Evolutionary conservation across 2,888 invertebrate species (phyloP).

Genomic region (Atethmia centrago): DNA sequence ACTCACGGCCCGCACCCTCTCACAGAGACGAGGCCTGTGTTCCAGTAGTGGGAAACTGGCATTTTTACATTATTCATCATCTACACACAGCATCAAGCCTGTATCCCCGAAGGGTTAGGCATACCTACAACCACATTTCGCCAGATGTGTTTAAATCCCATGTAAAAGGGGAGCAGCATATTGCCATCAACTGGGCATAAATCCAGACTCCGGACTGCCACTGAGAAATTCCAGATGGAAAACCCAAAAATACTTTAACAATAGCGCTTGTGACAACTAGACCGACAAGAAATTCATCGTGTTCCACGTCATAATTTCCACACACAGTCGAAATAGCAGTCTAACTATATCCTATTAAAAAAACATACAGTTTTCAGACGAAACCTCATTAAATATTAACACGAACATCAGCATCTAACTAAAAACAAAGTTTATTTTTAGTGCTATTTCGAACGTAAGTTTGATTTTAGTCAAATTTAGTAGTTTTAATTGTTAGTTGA

Average conservation of each 20-base stretch:
- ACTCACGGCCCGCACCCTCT: not conserved
- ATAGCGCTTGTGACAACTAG: too few relatives aligned
- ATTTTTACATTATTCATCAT: not conserved
- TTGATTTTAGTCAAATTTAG: not conserved
- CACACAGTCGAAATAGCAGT: not conserved
- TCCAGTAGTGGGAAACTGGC: not conserved
- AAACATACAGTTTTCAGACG: conserved; percentile 26
- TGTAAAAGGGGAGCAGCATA: too few relatives aligned
- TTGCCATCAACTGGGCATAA: too few relatives aligned
- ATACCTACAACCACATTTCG: too few relatives aligned
- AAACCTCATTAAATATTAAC: conserved; percentile 31
- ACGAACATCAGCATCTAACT: not conserved
- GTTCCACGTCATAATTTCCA: not conserved
- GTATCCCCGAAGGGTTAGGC: too few relatives aligned
- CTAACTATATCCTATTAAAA: not conserved
- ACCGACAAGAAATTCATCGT: too few relatives aligned
- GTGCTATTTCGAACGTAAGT: conserved; percentile 2
- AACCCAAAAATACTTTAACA: too few relatives aligned
- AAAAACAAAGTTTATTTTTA: conserved; percentile 31
- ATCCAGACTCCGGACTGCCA: too few relatives aligned
- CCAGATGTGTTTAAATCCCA: too few relatives aligned
- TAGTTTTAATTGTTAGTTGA: conserved; percentile 4
- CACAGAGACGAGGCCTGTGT: not conserved
- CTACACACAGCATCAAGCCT: not conserved
- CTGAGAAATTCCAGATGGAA: too few relatives aligned